A percentile compares a stretch with the other conserved stretches of the same genome.
These are phyloP conservation scores for Diceros bicornis DNA, from an alignment of 2,797 vertebrate genomes.

Conservation along the genomic window DNA sequence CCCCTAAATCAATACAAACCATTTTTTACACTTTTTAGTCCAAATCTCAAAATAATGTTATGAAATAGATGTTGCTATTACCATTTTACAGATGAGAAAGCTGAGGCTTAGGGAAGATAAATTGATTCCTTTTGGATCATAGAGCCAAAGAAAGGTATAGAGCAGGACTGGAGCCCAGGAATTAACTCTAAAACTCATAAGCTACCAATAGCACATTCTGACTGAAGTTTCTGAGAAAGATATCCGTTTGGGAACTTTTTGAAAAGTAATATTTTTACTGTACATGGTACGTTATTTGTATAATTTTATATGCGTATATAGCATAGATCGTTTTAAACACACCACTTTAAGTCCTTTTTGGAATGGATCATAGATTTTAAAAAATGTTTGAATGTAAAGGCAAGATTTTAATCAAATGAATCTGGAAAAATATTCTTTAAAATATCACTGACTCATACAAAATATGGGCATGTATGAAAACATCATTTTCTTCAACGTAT, in stretches of 20 bases:
- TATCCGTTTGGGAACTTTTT: background rate
- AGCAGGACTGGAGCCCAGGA: background rate
- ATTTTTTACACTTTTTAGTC: background rate
- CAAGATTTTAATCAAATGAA: slow-evolving; percentile 1
- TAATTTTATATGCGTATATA: background rate
- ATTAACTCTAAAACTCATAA: background rate
- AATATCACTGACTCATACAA: background rate
- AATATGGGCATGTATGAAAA: background rate
- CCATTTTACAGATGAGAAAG: slow-evolving; percentile 3
- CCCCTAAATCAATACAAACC: background rate
- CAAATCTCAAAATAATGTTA: background rate
- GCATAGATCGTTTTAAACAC: background rate
- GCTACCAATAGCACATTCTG: background rate
- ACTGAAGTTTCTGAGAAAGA: background rate
- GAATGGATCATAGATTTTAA: background rate
- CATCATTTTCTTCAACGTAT: background rate
- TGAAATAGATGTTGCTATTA: background rate
- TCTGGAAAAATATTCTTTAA: background rate
- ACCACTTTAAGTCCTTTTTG: background rate
- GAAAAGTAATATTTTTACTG: background rate
- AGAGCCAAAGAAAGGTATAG: background rate
- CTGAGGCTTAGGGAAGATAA: background rate
- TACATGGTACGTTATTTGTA: background rate
- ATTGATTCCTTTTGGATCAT: background rate
- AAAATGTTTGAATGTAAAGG: background rate